Percentiles rank a stretch among this genome's conserved stretches.
Conservation (phyloP, 2,888 invertebrate species). For the Drosophila emarginata region DNA sequence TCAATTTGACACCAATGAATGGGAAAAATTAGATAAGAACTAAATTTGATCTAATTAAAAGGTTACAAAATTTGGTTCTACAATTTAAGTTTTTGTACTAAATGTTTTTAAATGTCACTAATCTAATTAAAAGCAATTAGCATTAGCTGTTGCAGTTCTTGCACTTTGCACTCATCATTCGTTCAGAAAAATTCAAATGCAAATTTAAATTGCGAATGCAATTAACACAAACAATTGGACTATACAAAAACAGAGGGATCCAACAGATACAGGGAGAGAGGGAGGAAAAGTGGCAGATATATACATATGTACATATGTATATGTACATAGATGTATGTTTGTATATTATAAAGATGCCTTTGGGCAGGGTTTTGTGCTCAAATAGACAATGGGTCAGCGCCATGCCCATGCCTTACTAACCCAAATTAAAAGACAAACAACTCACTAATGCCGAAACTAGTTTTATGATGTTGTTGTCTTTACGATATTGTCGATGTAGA, state of each 20-base stretch:
- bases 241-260: conserved; percentile 6
- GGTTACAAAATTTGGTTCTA: not conserved
- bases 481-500: conserved; percentile 35
- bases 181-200: conserved; percentile 1
- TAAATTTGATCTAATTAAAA: not conserved
- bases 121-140: conserved; percentile 67
- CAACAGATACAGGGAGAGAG: conserved; percentile 11
- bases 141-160: conserved; percentile 46
- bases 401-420: conserved; percentile 61
- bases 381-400: conserved; percentile 2
- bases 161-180: conserved; percentile 59
- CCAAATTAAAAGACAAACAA: conserved; percentile 54
- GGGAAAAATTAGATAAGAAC: too few relatives aligned
- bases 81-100: not conserved
- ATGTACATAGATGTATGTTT: too few relatives aligned
- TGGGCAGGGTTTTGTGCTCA: conserved; percentile 26
- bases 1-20: not conserved
- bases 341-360: conserved; percentile 19
- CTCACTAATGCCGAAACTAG: conserved; percentile 64
- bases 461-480: conserved; percentile 58
- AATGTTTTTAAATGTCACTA: not conserved
- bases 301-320: conserved; percentile 25
- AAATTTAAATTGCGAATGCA: conserved; percentile 39
- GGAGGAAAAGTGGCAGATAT: too few relatives aligned
- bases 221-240: conserved; percentile 46